Conservation (phyloP, 1,140 invertebrate species). For the Sipha flava region DNA sequence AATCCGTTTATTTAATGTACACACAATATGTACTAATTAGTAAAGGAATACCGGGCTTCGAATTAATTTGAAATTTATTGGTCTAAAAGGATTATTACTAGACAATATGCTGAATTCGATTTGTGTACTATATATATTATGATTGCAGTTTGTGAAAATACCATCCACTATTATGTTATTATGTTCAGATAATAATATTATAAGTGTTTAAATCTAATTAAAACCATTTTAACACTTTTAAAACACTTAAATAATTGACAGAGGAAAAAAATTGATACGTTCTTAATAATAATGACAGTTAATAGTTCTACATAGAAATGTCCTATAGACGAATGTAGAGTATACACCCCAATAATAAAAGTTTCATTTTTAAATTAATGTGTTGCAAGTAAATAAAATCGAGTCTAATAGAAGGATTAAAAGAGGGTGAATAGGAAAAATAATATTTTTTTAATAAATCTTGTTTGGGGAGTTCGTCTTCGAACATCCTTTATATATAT, state of each 20-base stretch:
- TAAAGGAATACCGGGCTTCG: neutral
- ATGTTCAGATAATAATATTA: too few species aligned
- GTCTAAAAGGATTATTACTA: neutral
- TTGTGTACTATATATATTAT: too few species aligned
- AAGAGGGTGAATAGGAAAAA: neutral
- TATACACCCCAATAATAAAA: neutral
- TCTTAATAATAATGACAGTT: too few species aligned
- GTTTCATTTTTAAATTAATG: conserved; percentile 16
- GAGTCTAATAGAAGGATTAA: neutral
- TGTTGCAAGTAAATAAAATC: neutral
- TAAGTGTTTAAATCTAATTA: too few species aligned
- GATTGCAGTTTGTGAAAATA: too few species aligned
- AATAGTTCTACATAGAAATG: too few species aligned
- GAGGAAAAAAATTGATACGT: too few species aligned
- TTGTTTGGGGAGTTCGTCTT: neutral
- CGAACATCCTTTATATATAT: neutral
- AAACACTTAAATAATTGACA: too few species aligned
- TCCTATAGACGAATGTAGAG: too few species aligned
- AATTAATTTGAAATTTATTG: neutral
- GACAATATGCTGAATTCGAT: too few species aligned
- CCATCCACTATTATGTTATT: too few species aligned
- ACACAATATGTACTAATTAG: neutral
- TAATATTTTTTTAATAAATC: conserved; percentile 13
- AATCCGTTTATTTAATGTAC: neutral
- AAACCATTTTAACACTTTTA: too few species aligned